phyloP scores from a whole-genome alignment of 2,888 invertebrate species.

The Mythimna vitellina region DNA sequence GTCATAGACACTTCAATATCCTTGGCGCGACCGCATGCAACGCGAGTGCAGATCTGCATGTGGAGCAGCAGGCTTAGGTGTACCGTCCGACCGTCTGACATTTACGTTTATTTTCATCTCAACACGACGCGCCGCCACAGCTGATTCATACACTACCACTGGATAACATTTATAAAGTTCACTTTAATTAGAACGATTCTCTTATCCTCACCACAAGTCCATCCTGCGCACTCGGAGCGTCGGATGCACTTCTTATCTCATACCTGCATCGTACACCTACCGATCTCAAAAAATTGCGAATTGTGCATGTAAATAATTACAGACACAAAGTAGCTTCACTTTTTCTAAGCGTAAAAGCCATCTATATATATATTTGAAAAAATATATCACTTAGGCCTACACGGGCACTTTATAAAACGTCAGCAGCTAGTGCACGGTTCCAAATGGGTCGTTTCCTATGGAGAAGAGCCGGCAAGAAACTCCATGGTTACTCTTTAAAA shows the following conservation, averaged over 20 bases:
- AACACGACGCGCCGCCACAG: slow-evolving; percentile 30
- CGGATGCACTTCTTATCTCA: not conserved
- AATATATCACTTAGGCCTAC: no score
- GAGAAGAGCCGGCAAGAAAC: no score
- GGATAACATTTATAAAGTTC: slow-evolving; percentile 41
- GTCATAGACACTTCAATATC: slow-evolving; percentile 1
- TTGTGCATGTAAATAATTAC: no score
- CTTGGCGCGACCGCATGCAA: not conserved
- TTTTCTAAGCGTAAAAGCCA: no score
- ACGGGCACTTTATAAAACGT: no score
- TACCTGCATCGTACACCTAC: not conserved
- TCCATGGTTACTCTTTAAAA: no score
- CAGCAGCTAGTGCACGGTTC: no score
- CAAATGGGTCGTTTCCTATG: no score
- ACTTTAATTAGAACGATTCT: slow-evolving; percentile 39
- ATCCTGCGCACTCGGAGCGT: not conserved
- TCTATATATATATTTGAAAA: no score
- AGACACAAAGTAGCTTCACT: not conserved
- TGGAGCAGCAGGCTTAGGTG: not conserved
- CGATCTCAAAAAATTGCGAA: no score
- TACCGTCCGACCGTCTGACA: slow-evolving; percentile 49
- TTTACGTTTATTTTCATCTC: slow-evolving; percentile 60
- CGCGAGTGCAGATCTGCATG: slow-evolving; percentile 12
- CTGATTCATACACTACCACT: slow-evolving; percentile 48
- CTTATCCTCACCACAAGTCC: slow-evolving; percentile 6